Conservation (phyloP, 2,113 vertebrate species). For the Daboia siamensis region DNA sequence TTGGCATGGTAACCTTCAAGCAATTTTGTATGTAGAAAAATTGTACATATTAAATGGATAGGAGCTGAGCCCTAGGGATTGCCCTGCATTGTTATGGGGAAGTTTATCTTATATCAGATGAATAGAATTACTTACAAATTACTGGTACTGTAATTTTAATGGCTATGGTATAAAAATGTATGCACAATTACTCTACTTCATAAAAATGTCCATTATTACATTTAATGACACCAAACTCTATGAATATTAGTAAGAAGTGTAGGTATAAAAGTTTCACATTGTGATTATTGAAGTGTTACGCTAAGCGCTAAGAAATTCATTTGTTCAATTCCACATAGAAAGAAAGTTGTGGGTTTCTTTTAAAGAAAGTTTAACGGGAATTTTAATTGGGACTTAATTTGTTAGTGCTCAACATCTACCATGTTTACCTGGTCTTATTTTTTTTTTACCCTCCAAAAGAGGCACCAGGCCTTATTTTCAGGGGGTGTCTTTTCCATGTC, state of each 20-base stretch:
- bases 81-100: neutral
- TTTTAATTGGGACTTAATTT: neutral
- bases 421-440: too few relatives aligned
- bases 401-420: neutral
- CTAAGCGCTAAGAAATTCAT: neutral
- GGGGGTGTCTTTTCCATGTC: too few relatives aligned
- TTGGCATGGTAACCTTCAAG: neutral
- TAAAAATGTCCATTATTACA: neutral
- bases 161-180: neutral
- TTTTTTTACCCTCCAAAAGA: too few relatives aligned
- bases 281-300: neutral
- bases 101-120: neutral
- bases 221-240: neutral
- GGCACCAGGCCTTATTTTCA: too few relatives aligned
- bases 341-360: neutral
- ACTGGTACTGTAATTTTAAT: neutral
- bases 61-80: neutral
- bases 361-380: neutral
- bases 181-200: neutral
- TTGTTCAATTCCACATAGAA: neutral
- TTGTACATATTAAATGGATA: neutral
- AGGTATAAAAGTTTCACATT: neutral
- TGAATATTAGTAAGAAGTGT: neutral
- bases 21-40: neutral
- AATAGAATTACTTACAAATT: neutral